Evolutionary conservation across 2,888 invertebrate genomes (phyloP), one percentile per base, ranked within the genome.

Genomic region (Agriopis leucophaearia): DNA sequence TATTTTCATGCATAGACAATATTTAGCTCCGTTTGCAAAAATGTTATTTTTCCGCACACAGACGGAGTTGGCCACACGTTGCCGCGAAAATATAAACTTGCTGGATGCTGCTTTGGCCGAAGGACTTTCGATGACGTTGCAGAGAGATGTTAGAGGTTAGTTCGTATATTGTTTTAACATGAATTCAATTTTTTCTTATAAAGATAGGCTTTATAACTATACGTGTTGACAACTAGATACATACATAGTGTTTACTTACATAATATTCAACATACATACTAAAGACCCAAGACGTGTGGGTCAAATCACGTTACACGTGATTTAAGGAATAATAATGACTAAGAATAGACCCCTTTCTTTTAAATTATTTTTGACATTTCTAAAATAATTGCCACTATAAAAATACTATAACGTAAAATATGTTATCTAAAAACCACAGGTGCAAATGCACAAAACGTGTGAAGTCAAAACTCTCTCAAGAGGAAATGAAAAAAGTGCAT

Each of bases 71-170:
- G 95, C 97, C 85, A 96, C 96, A 71, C 97, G 97, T 69, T 98
- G 98, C 94, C 96, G 97, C 79, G 97, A 98, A 83, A 98, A 98
- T 91, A 96, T 98, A 82, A 96, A 96, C 84, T 96, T 97, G 82
- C 94, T 98, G 90, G 96, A 96, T 84, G 95, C 96, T 61, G 95
- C 97, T 63, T 85, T 96, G 77, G 95, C 95, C 66, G 87, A 92
- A 74, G 92, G 94, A 67, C 84, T 95, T 72, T 94, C 95, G 69
- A 81, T 94, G 52, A 88, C 93, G 54, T 90, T 95, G 80, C 94
- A 94, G 81, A 91, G 94, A 81, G 95, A 95, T 76, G 94, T 95
- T 70, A 92, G 94, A 95, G 96, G 96, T 96, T 81, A 88, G 93
- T 89, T 38, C n/a, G 74, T 8, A 5, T 27, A 27, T 5, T 27